Evolutionary conservation across 2,113 vertebrate genomes (phyloP).

Genomic region (Sapajus apella): DNA sequence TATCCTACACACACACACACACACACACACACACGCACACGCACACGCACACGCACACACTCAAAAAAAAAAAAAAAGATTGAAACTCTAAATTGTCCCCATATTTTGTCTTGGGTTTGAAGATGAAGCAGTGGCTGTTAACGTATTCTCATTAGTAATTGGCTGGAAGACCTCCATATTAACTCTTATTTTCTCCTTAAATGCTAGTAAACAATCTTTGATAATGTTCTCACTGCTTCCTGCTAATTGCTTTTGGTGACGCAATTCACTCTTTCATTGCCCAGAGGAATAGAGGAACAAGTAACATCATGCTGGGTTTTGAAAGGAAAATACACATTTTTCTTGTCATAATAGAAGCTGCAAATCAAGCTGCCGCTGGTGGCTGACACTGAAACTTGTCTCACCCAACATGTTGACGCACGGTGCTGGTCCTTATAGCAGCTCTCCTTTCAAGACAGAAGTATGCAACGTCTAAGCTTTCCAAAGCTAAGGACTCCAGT

Average conservation of each 20-base stretch:
- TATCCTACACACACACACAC: not conserved
- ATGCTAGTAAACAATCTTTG: slow-evolving; percentile 21
- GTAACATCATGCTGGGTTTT: slow-evolving; percentile 25
- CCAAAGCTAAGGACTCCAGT: not conserved
- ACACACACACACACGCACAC: too few species aligned
- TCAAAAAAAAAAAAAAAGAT: too few species aligned
- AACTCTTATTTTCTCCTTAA: slow-evolving; percentile 46
- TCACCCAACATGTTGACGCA: not conserved
- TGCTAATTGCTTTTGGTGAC: slow-evolving; percentile 56
- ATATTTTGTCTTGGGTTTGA: slow-evolving; percentile 27
- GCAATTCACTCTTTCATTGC: slow-evolving; percentile 50
- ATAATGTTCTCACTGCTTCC: slow-evolving; percentile 44
- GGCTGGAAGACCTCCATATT: slow-evolving; percentile 34
- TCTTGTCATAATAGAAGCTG: slow-evolving; percentile 48
- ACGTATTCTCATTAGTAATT: not conserved
- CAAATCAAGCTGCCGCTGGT: not conserved
- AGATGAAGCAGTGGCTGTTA: not conserved
- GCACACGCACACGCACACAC: not conserved
- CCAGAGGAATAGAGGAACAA: slow-evolving; percentile 35
- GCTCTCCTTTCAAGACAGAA: not conserved
- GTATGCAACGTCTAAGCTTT: not conserved
- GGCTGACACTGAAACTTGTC: not conserved
- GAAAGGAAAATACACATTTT: slow-evolving; percentile 52
- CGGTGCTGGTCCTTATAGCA: too few species aligned
- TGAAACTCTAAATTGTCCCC: slow-evolving; percentile 13